Conservation (phyloP, 2,797 vertebrate genomes). For the Hapalemur alaotrensis region DNA sequence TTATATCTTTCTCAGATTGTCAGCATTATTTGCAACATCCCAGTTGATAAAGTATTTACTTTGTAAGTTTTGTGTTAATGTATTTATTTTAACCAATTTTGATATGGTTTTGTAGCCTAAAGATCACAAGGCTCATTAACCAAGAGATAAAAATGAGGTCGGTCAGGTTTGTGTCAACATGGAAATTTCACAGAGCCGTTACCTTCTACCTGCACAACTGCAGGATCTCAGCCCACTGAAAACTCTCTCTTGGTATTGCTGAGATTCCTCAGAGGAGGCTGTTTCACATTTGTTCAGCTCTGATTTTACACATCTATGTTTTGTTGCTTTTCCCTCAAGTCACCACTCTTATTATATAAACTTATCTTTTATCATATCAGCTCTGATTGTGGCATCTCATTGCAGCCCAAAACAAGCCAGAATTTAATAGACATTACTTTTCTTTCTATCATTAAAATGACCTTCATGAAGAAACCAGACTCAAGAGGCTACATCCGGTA, state of each 20-base stretch:
- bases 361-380: not conserved
- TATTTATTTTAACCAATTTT: not conserved
- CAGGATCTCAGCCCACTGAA: not conserved
- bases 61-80: not conserved
- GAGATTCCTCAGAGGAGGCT: not conserved
- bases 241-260: not conserved
- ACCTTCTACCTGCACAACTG: not conserved
- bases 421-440: not conserved
- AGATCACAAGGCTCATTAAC: not conserved
- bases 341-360: not conserved
- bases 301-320: not conserved
- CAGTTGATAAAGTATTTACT: slow-evolving; percentile 24
- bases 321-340: not conserved
- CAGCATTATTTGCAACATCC: slow-evolving; percentile 48
- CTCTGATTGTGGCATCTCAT: not conserved
- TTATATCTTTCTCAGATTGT: slow-evolving; percentile 52
- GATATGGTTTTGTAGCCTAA: not conserved
- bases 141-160: not conserved
- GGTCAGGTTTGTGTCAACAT: not conserved
- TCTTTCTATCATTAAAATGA: not conserved
- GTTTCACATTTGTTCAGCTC: not conserved
- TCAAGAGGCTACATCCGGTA: not conserved
- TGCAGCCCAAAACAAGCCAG: not conserved
- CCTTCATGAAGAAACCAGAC: not conserved
- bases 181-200: not conserved